Conservation (phyloP, 1,140 invertebrate genomes). For the Atta texana region DNA sequence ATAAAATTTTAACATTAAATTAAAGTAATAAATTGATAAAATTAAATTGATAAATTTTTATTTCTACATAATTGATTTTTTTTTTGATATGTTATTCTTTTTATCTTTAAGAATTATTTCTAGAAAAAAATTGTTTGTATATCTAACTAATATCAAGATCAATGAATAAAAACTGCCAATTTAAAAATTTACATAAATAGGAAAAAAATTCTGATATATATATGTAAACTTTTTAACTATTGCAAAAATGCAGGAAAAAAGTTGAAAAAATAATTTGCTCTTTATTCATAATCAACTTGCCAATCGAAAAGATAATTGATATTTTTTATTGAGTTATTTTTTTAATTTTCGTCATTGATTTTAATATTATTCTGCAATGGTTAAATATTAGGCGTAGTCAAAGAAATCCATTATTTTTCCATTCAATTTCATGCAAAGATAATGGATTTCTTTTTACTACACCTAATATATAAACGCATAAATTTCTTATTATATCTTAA, state of each 20-base stretch:
- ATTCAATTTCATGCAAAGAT: no score
- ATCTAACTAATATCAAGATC: conserved; percentile 21
- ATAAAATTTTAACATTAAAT: conserved; percentile 2
- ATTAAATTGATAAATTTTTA: no score
- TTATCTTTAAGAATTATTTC: neutral
- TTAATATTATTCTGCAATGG: conserved; percentile 34
- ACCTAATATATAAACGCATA: neutral
- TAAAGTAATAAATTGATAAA: neutral
- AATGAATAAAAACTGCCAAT: conserved; percentile 52
- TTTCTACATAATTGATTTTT: neutral
- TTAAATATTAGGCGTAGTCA: neutral
- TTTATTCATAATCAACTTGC: neutral
- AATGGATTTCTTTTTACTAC: no score
- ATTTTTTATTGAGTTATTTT: neutral
- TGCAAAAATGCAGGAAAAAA: conserved; percentile 4
- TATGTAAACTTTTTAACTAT: conserved; percentile 13
- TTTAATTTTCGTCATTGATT: conserved; percentile 55
- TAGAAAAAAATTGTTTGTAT: neutral
- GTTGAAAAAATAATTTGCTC: conserved; percentile 26
- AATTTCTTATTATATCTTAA: neutral
- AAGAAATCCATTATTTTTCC: no score
- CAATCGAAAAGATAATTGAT: conserved; percentile 7
- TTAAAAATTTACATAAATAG: no score
- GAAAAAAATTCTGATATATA: neutral
- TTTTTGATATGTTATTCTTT: neutral